Evolutionary conservation across 2,888 invertebrate genomes (phyloP), one percentile per base, ranked within the genome.

Genomic region (Chaitophorus viminalis): DNA sequence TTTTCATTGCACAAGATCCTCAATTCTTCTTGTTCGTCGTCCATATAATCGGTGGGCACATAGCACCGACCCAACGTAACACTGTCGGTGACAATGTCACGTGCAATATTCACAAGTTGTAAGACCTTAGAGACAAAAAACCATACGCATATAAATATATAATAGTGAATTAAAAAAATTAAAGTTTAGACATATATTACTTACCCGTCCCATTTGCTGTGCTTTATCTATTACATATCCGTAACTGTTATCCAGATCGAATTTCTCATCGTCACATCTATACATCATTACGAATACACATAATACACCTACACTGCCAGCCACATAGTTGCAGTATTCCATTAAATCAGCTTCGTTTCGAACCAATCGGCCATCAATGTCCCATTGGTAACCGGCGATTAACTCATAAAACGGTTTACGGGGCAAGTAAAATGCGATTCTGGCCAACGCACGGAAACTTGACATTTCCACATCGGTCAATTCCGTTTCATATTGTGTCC

Each of bases 101-200:
- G 78, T 21, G 86, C 78, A 25, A 86, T 79, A 46, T 86, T 86
- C 54, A 86, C 78, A 5, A 86, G 70, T 86, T 86, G 86, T 60
- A 86, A 39, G 8, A 78, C 86, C 86, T 86, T 36, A 8, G 29
- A 78, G 36, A 70, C 8, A 65, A 65, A 46, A 31, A 14, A 33
- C 11, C 68, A 68, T 1, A n/a, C n/a, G n/a, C n/a, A n/a, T n/a
- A n/a, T n/a, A n/a, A n/a, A n/a, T n/a, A n/a, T n/a, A n/a, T n/a
- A 0, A 29, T 11, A 1, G 25, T 60, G 25, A 25, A 25, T 29
- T 52, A 31, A 46, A n/a, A 25, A 65, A 79, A 46, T 9, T 60
- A 65, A 17, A 29, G 65, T n/a, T 1, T 33, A 3, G 14, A 18
- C 11, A 39, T 5, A 70, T 31, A 70, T 29, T 2, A 72, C 72